These are phyloP conservation scores for Ylistrum balloti DNA, from an alignment of 1,140 invertebrate genomes.

Conservation along the genomic window DNA sequence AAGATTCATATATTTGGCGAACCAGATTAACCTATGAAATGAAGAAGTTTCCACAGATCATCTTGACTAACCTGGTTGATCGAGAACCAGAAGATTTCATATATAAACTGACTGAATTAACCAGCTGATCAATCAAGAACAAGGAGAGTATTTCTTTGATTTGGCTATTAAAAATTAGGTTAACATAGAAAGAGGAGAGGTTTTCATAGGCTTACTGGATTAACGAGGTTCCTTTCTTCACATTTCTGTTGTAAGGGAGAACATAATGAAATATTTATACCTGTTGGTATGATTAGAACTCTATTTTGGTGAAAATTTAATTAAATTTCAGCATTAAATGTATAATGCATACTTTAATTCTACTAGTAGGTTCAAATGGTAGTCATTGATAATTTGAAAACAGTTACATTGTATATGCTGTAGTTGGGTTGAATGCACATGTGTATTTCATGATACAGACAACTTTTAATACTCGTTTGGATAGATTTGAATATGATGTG, in stretches of 20 bases:
- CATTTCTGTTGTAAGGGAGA: background rate
- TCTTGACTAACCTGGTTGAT: background rate
- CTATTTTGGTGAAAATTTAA: background rate
- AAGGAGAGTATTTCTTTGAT: background rate
- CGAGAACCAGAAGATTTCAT: too few species aligned
- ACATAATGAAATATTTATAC: background rate
- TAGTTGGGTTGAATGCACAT: background rate
- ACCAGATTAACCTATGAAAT: too few species aligned
- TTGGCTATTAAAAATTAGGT: too few species aligned
- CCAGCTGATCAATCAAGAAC: background rate
- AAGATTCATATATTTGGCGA: too few species aligned
- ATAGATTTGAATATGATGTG: background rate
- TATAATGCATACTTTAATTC: background rate
- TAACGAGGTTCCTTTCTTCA: background rate
- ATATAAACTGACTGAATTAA: background rate
- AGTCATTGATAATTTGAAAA: too few species aligned
- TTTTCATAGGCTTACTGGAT: background rate
- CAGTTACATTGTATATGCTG: background rate
- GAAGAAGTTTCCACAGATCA: too few species aligned
- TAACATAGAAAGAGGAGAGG: background rate
- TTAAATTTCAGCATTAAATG: background rate
- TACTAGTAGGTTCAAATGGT: background rate
- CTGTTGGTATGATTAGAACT: background rate
- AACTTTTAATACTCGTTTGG: background rate
- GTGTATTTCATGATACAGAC: slow-evolving; percentile 26